phyloP scores from a whole-genome alignment of 35 echinoderm and acorn worm species.

The Apostichopus parvimensis region DNA sequence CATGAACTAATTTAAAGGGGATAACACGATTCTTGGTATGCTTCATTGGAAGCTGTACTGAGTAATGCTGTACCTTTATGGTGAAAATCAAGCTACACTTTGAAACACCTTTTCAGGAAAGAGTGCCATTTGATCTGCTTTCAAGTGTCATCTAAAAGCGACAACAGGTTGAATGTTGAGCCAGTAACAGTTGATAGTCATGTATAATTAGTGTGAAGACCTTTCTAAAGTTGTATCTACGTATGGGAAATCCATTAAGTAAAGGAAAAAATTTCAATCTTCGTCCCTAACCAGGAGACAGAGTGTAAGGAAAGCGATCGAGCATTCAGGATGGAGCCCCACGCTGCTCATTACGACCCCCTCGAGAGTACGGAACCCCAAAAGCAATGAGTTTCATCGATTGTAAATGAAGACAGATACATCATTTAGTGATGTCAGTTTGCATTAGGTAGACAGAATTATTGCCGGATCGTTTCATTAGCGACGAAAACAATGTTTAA shows the following conservation, averaged over 20 bases:
- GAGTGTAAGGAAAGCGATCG: not conserved
- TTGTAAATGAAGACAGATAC: slow-evolving; percentile 9
- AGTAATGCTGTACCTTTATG: no score
- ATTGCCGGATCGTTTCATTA: slow-evolving; percentile 12
- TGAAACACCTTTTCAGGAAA: no score
- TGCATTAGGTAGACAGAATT: not conserved
- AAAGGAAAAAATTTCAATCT: not conserved
- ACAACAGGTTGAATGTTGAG: no score
- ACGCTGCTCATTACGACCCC: not conserved
- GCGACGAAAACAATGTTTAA: slow-evolving; percentile 11
- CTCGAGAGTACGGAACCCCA: not conserved
- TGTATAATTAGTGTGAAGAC: no score
- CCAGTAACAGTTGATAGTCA: no score
- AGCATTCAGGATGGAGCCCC: not conserved
- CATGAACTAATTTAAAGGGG: no score
- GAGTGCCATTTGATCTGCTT: no score
- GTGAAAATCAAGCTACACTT: no score
- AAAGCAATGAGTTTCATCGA: slow-evolving; percentile 7
- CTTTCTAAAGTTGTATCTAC: not conserved
- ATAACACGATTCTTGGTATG: no score
- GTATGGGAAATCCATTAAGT: not conserved
- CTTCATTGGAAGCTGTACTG: no score
- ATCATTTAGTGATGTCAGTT: slow-evolving; percentile 9
- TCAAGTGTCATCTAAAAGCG: no score
- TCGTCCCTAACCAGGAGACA: not conserved